These are phyloP conservation scores for Papilio gigon DNA, from an alignment of 2,888 invertebrate species.

Conservation along the genomic window DNA sequence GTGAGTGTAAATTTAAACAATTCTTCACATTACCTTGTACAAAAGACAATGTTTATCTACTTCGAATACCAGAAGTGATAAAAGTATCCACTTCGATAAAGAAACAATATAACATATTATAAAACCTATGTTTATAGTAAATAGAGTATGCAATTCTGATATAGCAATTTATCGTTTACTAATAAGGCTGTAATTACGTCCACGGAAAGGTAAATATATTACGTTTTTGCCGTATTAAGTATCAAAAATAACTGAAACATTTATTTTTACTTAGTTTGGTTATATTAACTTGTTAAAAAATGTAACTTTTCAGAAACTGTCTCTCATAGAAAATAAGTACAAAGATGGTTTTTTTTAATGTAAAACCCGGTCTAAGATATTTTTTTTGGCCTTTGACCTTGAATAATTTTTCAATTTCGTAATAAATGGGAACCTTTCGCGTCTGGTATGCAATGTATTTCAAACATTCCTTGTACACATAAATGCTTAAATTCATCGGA, in stretches of 20 bases:
- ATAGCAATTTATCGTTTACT: background rate
- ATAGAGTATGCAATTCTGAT: slow-evolving; percentile 13
- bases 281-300: too few species aligned
- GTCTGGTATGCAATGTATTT: too few species aligned
- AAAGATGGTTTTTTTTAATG: too few species aligned
- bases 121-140: slow-evolving; percentile 23
- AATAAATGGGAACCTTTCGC: too few species aligned
- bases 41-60: background rate
- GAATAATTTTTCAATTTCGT: too few species aligned
- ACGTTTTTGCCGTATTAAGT: background rate
- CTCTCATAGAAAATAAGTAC: too few species aligned
- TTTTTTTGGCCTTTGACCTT: too few species aligned
- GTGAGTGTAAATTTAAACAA: background rate
- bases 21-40: background rate
- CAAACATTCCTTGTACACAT: too few species aligned
- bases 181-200: slow-evolving; percentile 2
- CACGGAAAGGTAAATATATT: background rate
- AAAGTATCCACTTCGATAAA: slow-evolving; percentile 15
- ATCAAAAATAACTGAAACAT: background rate
- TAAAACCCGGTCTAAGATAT: too few species aligned
- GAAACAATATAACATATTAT: slow-evolving; percentile 33
- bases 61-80: slow-evolving; percentile 28
- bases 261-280: background rate
- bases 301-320: too few species aligned
- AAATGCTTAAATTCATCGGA: too few species aligned